These are phyloP conservation scores for Athalia rosae DNA, from an alignment of 2,888 invertebrate genomes.

Conservation along the genomic window DNA sequence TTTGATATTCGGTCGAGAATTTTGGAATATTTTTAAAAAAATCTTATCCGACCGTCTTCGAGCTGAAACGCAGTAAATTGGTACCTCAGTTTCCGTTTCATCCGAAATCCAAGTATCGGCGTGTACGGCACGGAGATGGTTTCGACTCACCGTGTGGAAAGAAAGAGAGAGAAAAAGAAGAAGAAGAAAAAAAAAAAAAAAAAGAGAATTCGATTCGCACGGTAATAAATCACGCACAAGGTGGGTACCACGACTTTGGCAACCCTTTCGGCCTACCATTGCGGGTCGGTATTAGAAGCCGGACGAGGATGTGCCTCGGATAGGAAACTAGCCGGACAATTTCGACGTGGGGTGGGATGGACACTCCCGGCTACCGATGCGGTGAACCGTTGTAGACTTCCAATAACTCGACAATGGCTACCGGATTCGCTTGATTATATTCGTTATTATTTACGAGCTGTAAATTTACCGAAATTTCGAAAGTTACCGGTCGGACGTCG, in stretches of 20 bases:
- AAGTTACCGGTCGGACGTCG: slow-evolving; percentile 44
- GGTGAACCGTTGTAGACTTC: slow-evolving; percentile 56
- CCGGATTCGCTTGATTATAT: slow-evolving; percentile 65
- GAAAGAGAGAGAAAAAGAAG: slow-evolving; percentile 59
- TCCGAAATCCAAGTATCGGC: too few species aligned
- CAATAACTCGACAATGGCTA: slow-evolving; percentile 60
- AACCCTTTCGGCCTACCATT: slow-evolving; percentile 63
- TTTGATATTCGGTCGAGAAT: not conserved
- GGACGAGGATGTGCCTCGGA: not conserved
- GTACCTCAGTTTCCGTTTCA: too few species aligned
- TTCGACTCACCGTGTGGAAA: slow-evolving; percentile 12
- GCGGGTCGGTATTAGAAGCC: slow-evolving; percentile 33
- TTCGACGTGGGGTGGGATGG: slow-evolving; percentile 50
- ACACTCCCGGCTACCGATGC: slow-evolving; percentile 56
- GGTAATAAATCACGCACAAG: slow-evolving; percentile 66
- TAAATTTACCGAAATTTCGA: slow-evolving; percentile 66
- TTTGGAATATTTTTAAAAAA: too few species aligned
- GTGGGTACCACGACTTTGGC: slow-evolving; percentile 49
- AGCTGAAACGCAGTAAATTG: too few species aligned
- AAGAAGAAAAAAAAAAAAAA: not conserved
- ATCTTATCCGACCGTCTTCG: too few species aligned
- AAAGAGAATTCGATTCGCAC: slow-evolving; percentile 66
- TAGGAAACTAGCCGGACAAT: slow-evolving; percentile 1
- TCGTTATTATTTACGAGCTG: slow-evolving; percentile 64
- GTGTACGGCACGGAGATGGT: not conserved